Evolutionary conservation across 2,113 vertebrate genomes (phyloP), one percentile per base, ranked within the genome.

Genomic region (Thalassoma bifasciatum): DNA sequence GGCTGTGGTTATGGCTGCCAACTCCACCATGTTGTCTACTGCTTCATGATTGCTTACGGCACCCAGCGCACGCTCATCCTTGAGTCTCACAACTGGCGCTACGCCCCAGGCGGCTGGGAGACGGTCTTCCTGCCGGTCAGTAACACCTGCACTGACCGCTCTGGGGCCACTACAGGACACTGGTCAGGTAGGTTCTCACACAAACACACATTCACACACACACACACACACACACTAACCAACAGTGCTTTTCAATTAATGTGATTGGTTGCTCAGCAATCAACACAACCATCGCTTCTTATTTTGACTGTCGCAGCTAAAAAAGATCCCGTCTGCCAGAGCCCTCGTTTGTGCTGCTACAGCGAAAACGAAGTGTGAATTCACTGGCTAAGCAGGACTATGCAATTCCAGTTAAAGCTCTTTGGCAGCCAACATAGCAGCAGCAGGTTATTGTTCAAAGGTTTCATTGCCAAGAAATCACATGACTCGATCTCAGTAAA

Each of bases 21-120:
- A 72, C 96, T 99, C 38, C 98, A 99, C 90, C 98, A 99, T 1
- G 97, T 99, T 13, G 98, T 99, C 82, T 99, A 99, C 84, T 99
- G 98, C 93, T 99, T 99, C 91, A 99, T 99, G 98, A 99, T 99
- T 37, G 98, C 98, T 0, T 99, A 98, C 12, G 98, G 98, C 84
- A 99, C 98, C 0, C 94, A 96, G 86, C 92, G 98, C 77, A 99
- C 97, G 0, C 95, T 99, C 62, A 96, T 99, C 86, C 89, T 99
- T 63, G 97, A 99, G 91, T 99, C 98, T 2, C 97, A 98, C 92
- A 98, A 97, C 78, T 99, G 98, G 98, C 96, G 98, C 73, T 99
- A 99, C 24, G 96, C 97, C 61, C 97, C 96, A 0, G 95, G 96
- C 1, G 98, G 98, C 75, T 99, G 97, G 97, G 97, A 99, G 91